phyloP scores from a whole-genome alignment of 2,113 vertebrate genomes.

The Garra rufa region DNA sequence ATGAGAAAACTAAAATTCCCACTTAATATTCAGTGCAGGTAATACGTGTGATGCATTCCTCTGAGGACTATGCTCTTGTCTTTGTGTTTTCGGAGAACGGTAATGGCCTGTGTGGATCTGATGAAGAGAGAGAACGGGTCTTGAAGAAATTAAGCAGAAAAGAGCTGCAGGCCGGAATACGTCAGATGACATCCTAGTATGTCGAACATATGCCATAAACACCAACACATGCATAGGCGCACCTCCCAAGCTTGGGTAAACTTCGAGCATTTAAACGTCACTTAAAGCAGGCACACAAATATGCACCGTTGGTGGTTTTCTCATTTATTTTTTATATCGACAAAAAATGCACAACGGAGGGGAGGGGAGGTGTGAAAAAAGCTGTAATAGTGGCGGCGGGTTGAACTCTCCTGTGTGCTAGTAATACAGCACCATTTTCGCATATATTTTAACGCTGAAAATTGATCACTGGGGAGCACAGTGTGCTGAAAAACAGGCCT shows the following conservation, averaged over 20 bases:
- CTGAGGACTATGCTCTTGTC: not conserved
- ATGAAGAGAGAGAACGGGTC: constrained; percentile 6
- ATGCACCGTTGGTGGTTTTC: not conserved
- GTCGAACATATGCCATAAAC: not conserved
- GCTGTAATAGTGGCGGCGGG: constrained; percentile 59
- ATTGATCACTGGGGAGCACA: constrained; percentile 8
- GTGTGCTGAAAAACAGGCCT: not conserved
- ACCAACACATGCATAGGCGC: not conserved
- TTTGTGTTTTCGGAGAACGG: not conserved
- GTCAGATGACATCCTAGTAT: not conserved
- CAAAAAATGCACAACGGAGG: constrained; percentile 7
- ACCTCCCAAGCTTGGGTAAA: not conserved
- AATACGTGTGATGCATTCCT: constrained; percentile 10
- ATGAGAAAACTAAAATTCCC: constrained; percentile 19
- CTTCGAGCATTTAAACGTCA: not conserved
- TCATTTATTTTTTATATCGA: constrained; percentile 31
- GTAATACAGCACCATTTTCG: not conserved
- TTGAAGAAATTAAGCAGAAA: constrained; percentile 22
- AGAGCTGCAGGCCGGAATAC: constrained; percentile 7
- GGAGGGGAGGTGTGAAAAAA: constrained; percentile 54
- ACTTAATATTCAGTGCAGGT: constrained; percentile 35
- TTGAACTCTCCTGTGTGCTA: constrained; percentile 27
- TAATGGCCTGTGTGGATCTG: constrained; percentile 14
- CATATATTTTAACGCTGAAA: constrained; percentile 26
- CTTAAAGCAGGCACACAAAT: not conserved